Percentiles rank a stretch among this genome's conserved stretches.
Conservation (phyloP, 2,888 invertebrate genomes). For the Xylota sylvarum region DNA sequence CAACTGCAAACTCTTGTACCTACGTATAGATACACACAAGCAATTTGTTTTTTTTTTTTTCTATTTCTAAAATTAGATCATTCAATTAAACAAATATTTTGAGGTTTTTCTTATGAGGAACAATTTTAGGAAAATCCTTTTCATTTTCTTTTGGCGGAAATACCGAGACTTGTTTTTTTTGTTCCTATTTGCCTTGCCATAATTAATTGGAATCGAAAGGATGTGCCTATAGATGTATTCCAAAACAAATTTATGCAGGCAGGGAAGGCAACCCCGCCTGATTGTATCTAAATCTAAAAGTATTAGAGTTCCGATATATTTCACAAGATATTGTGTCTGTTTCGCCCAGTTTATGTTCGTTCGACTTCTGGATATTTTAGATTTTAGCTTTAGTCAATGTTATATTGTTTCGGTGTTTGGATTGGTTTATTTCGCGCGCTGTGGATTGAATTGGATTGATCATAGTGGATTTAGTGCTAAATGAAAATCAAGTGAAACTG, state of each 20-base stretch:
- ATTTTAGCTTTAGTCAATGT: slow-evolving; percentile 41
- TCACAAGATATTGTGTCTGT: slow-evolving; percentile 20
- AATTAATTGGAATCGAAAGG: slow-evolving; percentile 8
- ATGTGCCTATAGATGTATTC: slow-evolving; percentile 1
- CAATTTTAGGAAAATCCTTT: slow-evolving; percentile 20
- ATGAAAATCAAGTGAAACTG: slow-evolving; percentile 6
- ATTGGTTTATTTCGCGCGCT: slow-evolving; percentile 24
- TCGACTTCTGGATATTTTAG: slow-evolving; percentile 45
- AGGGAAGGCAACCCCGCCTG: not conserved
- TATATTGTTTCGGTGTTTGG: slow-evolving; percentile 30
- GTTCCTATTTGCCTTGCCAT: not conserved
- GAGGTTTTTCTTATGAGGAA: slow-evolving; percentile 10
- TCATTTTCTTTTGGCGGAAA: slow-evolving; percentile 13
- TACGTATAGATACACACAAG: slow-evolving; percentile 34
- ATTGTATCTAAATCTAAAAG: slow-evolving; percentile 25
- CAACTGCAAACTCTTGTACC: slow-evolving; percentile 53
- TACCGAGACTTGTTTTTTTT: not conserved
- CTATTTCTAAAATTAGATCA: slow-evolving; percentile 56
- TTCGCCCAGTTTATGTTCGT: slow-evolving; percentile 8
- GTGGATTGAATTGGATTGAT: not conserved
- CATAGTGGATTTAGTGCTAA: slow-evolving; percentile 10
- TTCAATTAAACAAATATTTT: slow-evolving; percentile 38
- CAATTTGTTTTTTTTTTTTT: slow-evolving; percentile 35
- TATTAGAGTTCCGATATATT: slow-evolving; percentile 25
- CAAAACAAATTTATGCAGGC: not conserved